Conservation (phyloP, 2,797 vertebrate genomes). For the Spea hammondii region DNA sequence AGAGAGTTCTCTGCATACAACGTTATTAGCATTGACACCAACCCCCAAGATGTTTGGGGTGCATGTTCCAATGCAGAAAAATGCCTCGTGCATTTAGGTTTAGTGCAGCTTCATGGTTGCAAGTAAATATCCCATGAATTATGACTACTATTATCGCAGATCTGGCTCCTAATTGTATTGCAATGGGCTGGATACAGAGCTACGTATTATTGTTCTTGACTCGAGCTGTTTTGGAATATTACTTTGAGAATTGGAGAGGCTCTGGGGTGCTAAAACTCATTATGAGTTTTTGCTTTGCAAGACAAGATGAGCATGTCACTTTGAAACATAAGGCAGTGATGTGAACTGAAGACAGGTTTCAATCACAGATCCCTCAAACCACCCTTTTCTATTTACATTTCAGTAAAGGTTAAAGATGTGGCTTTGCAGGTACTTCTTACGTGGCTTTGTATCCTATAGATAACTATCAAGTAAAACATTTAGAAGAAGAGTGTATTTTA, state of each 20-base stretch:
- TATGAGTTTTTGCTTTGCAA: constrained; percentile 74
- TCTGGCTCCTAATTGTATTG: constrained; percentile 57
- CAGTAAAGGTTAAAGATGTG: not conserved
- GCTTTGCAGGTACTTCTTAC: too few relatives aligned
- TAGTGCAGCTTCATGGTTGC: constrained; percentile 42
- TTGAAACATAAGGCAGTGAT: constrained; percentile 61
- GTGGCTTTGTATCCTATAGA: too few relatives aligned
- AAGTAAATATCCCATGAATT: constrained; percentile 64
- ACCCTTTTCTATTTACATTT: not conserved
- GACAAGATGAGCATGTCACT: constrained; percentile 68
- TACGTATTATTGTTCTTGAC: constrained; percentile 55
- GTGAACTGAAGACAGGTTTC: constrained; percentile 61
- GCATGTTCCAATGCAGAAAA: constrained; percentile 29
- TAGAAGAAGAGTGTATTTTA: too few relatives aligned
- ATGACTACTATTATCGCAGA: constrained; percentile 53
- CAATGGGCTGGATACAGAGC: constrained; percentile 56
- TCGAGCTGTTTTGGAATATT: constrained; percentile 69
- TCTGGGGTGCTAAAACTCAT: constrained; percentile 71
- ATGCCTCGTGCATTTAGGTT: constrained; percentile 58
- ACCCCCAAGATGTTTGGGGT: constrained; percentile 15
- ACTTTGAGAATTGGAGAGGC: constrained; percentile 70
- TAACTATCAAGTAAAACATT: too few relatives aligned
- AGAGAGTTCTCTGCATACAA: constrained; percentile 12
- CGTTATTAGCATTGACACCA: constrained; percentile 41
- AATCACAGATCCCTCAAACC: constrained; percentile 48